phyloP scores from a whole-genome alignment of 2,797 vertebrate genomes.

The Crenichthys baileyi region DNA sequence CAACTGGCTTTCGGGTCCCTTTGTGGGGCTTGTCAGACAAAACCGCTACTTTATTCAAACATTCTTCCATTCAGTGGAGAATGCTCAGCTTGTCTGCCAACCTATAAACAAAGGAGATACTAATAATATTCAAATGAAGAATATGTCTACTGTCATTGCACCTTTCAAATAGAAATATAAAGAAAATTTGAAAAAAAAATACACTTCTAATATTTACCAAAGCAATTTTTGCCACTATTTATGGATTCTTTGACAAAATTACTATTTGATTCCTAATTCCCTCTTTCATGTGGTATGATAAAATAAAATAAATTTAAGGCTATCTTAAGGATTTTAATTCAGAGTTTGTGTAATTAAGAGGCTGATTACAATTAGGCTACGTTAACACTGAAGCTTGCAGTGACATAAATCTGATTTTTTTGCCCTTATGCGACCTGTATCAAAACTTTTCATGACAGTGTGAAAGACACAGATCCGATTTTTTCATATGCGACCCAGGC shows the following conservation, averaged over 20 bases:
- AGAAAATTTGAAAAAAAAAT: neutral
- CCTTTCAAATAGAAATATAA: neutral
- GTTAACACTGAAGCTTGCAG: no score
- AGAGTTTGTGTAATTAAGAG: no score
- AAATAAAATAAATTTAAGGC: neutral
- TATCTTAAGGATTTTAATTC: neutral
- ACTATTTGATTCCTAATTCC: neutral
- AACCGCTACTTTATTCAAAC: slow-evolving; percentile 51
- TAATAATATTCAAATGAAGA: slow-evolving; percentile 11
- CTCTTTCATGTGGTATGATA: neutral
- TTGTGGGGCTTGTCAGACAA: slow-evolving; percentile 59
- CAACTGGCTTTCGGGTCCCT: slow-evolving; percentile 57
- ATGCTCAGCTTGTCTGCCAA: slow-evolving; percentile 38
- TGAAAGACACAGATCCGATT: no score
- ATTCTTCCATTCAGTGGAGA: slow-evolving; percentile 43
- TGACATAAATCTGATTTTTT: no score
- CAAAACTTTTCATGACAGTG: no score
- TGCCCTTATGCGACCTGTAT: no score
- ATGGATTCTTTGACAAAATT: neutral
- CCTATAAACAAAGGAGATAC: slow-evolving; percentile 1
- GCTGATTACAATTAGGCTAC: neutral
- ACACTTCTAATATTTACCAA: neutral
- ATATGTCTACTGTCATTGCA: slow-evolving; percentile 1
- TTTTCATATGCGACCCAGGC: no score
- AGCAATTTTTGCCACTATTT: neutral